phyloP scores from a whole-genome alignment of 2,113 vertebrate species.

The Scomber colias region DNA sequence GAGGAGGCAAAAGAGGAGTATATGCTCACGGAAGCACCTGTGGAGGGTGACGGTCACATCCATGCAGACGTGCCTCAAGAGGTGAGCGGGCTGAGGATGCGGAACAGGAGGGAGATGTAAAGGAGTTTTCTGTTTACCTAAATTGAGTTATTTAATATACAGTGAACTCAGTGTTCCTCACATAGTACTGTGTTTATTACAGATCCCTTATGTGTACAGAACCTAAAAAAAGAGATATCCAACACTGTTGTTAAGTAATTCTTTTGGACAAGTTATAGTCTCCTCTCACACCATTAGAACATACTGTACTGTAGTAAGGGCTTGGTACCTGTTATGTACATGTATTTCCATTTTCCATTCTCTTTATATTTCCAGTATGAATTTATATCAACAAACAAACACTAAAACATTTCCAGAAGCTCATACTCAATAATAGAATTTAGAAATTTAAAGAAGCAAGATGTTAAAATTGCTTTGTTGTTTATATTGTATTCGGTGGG shows the following conservation, averaged over 20 bases:
- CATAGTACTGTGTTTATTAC: not conserved
- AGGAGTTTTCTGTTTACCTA: not conserved
- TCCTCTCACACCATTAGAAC: not conserved
- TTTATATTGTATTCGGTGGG: not conserved
- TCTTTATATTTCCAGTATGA: not conserved
- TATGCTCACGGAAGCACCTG: conserved; percentile 30
- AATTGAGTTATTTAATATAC: not conserved
- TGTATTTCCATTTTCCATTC: not conserved
- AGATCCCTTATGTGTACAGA: conserved; percentile 7
- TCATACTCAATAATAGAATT: too few species aligned
- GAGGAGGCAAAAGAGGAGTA: conserved; percentile 69
- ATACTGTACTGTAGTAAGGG: not conserved
- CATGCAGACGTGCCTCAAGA: conserved; percentile 40
- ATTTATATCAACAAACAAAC: too few species aligned
- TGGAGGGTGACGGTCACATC: conserved; percentile 38
- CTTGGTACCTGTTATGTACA: not conserved
- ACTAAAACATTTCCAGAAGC: too few species aligned
- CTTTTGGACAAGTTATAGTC: conserved; percentile 6
- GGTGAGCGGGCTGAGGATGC: conserved; percentile 76
- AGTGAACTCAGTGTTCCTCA: not conserved
- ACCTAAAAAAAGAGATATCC: not conserved
- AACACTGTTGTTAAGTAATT: not conserved
- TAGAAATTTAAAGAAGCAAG: too few species aligned
- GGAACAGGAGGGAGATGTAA: conserved; percentile 78
- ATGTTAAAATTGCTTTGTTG: too few species aligned